phyloP scores from a whole-genome alignment of 2,888 invertebrate genomes.

The Ectemnius lituratus region DNA sequence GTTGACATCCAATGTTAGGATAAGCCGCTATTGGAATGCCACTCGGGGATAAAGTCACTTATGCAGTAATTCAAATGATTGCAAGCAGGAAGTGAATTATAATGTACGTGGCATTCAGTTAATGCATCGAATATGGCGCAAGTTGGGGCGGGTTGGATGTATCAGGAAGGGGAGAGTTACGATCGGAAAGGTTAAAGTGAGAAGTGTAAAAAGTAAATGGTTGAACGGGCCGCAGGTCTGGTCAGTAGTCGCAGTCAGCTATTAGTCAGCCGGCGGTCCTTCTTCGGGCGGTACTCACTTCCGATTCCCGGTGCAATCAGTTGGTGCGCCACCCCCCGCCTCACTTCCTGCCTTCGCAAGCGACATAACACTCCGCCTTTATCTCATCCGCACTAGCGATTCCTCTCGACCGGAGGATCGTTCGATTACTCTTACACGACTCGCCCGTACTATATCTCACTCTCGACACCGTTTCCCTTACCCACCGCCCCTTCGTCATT shows the following conservation, averaged over 20 bases:
- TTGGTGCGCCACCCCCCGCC: conserved; percentile 50
- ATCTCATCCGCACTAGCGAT: conserved; percentile 67
- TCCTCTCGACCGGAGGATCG: conserved; percentile 51
- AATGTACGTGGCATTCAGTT: neutral
- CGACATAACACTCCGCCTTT: conserved; percentile 66
- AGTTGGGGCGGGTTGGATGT: neutral
- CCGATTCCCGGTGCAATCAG: conserved; percentile 62
- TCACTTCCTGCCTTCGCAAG: conserved; percentile 13
- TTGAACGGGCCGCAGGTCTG: conserved; percentile 53
- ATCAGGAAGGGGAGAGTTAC: neutral
- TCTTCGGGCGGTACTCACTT: conserved; percentile 40
- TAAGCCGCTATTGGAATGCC: conserved; percentile 11
- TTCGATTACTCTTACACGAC: conserved; percentile 69
- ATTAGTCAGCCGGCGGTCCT: conserved; percentile 64
- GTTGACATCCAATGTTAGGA: conserved; percentile 21
- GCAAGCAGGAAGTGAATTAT: neutral
- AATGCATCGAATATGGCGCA: neutral
- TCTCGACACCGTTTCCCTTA: conserved; percentile 52
- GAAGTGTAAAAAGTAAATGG: conserved; percentile 57
- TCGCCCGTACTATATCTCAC: conserved; percentile 62
- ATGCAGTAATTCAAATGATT: neutral
- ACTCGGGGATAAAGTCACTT: conserved; percentile 10
- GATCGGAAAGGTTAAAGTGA: conserved; percentile 30
- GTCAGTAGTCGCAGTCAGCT: conserved; percentile 61
- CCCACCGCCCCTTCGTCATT: conserved; percentile 53